These are phyloP conservation scores for Chrysaora quinquecirrha DNA, from an alignment of 30 jellyfish, hydroid and myxozoan genomes.

Conservation along the genomic window DNA sequence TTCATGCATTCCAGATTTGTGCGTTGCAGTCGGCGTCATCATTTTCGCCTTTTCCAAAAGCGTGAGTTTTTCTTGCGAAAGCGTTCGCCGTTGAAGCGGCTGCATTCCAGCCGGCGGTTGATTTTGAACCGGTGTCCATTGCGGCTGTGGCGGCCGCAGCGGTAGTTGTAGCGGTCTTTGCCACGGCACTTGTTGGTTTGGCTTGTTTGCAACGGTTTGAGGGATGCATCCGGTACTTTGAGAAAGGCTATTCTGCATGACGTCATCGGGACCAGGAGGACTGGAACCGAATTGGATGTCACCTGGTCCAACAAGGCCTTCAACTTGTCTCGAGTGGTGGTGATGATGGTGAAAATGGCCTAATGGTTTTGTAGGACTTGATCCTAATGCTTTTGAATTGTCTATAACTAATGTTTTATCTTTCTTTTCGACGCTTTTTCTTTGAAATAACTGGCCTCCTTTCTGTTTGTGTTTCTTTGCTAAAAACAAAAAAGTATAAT, in stretches of 20 bases:
- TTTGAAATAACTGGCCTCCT: slow-evolving; percentile 47
- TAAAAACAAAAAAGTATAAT: not conserved
- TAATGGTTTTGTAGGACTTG: slow-evolving; percentile 22
- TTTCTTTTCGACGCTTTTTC: slow-evolving; percentile 69
- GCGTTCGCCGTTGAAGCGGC: slow-evolving; percentile 34
- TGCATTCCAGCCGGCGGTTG: slow-evolving; percentile 14
- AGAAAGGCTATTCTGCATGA: slow-evolving; percentile 31
- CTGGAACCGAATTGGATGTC: slow-evolving; percentile 78
- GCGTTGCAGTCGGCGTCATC: slow-evolving; percentile 3
- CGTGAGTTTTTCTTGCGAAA: slow-evolving; percentile 59
- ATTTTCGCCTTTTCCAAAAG: slow-evolving; percentile 54
- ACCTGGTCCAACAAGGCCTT: slow-evolving; percentile 98
- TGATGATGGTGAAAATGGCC: slow-evolving; percentile 30
- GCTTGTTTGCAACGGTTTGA: slow-evolving; percentile 5
- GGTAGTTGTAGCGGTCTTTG: slow-evolving; percentile 19
- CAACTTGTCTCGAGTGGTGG: slow-evolving; percentile 75
- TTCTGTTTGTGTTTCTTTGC: slow-evolving; percentile 65
- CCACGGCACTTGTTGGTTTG: slow-evolving; percentile 5
- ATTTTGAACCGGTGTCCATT: slow-evolving; percentile 53
- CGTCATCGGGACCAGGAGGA: slow-evolving; percentile 66
- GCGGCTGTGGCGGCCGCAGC: slow-evolving; percentile 52
- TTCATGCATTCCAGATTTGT: slow-evolving; percentile 11
- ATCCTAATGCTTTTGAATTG: slow-evolving; percentile 46
- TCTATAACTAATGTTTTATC: slow-evolving; percentile 53
- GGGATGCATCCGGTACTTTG: slow-evolving; percentile 61